phyloP scores from a whole-genome alignment of 2,113 vertebrate species.

The Mastomys coucha region DNA sequence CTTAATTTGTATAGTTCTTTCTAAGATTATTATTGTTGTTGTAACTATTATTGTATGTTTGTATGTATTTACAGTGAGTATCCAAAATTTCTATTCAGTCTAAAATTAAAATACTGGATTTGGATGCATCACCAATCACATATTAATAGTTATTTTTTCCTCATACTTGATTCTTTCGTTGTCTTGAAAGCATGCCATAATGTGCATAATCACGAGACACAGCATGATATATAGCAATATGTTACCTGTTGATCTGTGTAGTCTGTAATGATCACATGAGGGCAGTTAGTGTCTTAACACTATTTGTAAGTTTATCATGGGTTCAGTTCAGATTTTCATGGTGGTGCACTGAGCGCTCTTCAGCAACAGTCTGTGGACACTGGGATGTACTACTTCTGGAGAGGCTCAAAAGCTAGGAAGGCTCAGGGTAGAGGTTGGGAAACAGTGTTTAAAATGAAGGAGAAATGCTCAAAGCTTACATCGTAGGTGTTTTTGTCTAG shows the following conservation, averaged over 20 bases:
- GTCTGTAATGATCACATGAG: neutral
- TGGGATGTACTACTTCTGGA: neutral
- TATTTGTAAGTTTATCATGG: too few species aligned
- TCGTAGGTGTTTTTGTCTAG: neutral
- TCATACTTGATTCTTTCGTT: neutral
- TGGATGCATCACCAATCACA: neutral
- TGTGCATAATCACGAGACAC: neutral
- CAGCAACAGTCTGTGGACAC: neutral
- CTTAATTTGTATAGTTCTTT: neutral
- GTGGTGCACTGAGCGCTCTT: neutral
- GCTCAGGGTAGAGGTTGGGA: neutral
- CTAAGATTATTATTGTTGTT: neutral
- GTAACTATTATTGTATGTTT: neutral
- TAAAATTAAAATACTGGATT: constrained; percentile 5
- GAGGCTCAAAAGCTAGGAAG: neutral
- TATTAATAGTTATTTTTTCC: neutral
- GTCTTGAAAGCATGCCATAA: neutral
- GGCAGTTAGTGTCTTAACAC: neutral
- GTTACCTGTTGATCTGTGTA: too few species aligned
- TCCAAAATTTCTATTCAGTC: neutral
- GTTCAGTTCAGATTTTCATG: neutral
- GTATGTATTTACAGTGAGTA: neutral
- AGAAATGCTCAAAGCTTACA: neutral
- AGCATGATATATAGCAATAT: neutral
- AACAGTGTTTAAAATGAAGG: neutral